Evolutionary conservation across 2,797 vertebrate species (phyloP), one percentile per base, ranked within the genome.

Genomic region (Hoplostethus atlanticus): DNA sequence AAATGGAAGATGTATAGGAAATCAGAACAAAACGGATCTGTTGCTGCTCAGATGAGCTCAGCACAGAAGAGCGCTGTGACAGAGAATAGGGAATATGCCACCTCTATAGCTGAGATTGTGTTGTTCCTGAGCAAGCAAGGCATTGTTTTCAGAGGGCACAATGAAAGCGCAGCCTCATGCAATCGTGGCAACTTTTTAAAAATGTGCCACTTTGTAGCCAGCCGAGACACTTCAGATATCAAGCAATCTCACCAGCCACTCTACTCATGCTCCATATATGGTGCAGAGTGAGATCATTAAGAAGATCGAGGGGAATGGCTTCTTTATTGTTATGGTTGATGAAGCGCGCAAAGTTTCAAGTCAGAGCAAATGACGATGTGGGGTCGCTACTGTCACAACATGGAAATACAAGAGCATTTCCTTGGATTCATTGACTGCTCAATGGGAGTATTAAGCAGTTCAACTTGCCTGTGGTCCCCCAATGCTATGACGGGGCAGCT

Each of bases 271-370:
- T 53, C 25, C 51, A 8, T 21, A 53, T 25, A 53, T 53, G 51
- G 51, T 53, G 51, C 17, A 28, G 28, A 28, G 28, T 28, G 6
- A 53, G n/a, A 53, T 53, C 3, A 53, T 53, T 10, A 25, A 53
- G 25, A 6, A 30, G 25, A 53, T 70, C 2, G 1, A 70, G 38
- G 10, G 7, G 16, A 62, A 46, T 62, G 17, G 1, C 15, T 60
- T 60, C 53, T 70, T 52, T 42, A 31, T 47, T 53, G 8, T 61
- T 30, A 15, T 60, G 38, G 34, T 61, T 48, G 55, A 68, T 4
- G 66, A 58, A 51, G 66, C 68, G 66, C 68, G 13, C 2, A 12
- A 42, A 50, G 30, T 11, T 71, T 47, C 31, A 71, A 64, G 42
- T 42, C 52, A 2, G 51, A 71, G 52, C 38, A 71, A 71, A 64